Evolutionary conservation across 2,113 vertebrate species (phyloP), one percentile per base, ranked within the genome.

Genomic region (Nothobranchius furzeri): DNA sequence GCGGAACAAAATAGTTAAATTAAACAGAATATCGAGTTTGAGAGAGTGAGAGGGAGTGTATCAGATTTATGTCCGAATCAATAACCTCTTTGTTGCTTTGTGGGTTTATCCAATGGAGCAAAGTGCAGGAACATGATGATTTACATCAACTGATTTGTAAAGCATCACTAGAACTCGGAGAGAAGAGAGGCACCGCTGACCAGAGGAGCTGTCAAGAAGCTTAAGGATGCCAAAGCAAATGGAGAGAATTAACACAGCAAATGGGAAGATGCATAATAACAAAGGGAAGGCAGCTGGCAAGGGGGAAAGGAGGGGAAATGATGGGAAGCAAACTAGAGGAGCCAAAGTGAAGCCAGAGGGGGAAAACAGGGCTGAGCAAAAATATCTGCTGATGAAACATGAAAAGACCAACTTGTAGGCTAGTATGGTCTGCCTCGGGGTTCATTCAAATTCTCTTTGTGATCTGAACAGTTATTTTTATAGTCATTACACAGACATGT

Each of bases 311-410:
- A 37, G 30, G 36, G 63, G 48, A 52, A 61, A 60, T 6, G 51
- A 59, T 10, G 49, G 54, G 64, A 79, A 70, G 64, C 25, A 55
- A 61, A 49, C 42, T 25, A 73, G 64, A 50, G 42, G 46, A 74
- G 53, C 47, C 15, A 76, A 65, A 75, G 67, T 12, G 30, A 79
- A 60, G 78, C 85, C 72, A 62, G 73, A 75, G 76, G 85, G 78
- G 17, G 7, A 43, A 70, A 78, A 65, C 52, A 0, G 24, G 37
- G 68, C 68, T 74, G 55, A 75, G 72, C 76, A 73, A 72, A 71
- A 78, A 84, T 78, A 87, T 80, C 54, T 89, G 83, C 87, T 87
- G 83, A 89, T 83, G 77, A 75, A 54, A 70, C 78, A 76, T 15
- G 47, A 84, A 87, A 83, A 77, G 78, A 59, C 68, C 50, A 64